Evolutionary conservation across 2,113 vertebrate genomes (phyloP), one percentile per base, ranked within the genome.

Genomic region (Peromyscus leucopus): DNA sequence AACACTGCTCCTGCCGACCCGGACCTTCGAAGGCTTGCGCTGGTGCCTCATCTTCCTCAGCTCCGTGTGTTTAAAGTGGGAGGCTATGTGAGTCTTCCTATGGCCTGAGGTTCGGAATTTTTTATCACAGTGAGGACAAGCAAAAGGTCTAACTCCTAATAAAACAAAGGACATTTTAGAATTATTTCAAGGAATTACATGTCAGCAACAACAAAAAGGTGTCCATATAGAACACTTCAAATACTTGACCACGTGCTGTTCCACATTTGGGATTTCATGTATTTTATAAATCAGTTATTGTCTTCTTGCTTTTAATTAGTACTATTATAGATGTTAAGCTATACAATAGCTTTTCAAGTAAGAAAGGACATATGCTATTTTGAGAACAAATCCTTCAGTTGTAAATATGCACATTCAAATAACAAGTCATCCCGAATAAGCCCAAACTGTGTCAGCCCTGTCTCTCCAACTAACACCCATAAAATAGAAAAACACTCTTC

Each of bases 41-140:
- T 99, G 99, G 96, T 99, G 99, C 82, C 99, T 98, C 98, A 99
- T 98, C 97, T 99, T 99, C 97, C 99, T 99, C 46, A 99, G 97
- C 89, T 99, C 99, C 0, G 99, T 98, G 71, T 99, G 99, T 98
- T 99, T 99, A 96, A 99, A 99, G 96, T 99, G 99, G 2, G 99
- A 99, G 67, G 99, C 99, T 5, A 99, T 98, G 39, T 99, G 99
- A 2, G 99, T 99, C 98, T 99, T 99, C 91, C 99, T 99, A 97
- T 99, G 99, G 94, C 99, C 99, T 0, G 99, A 99, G 0, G 99
- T 99, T 61, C 99, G 99, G 75, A 99, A 99, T 86, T 99, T 99
- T 98, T 99, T 99, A 97, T 99, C 99, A 98, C 99, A 99, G 98
- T 99, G 99, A 89, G 99, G 99, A 98, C 99, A 99, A 80, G 99